Conservation (phyloP, 1,140 invertebrate species). For the Bombus pyrosoma region DNA sequence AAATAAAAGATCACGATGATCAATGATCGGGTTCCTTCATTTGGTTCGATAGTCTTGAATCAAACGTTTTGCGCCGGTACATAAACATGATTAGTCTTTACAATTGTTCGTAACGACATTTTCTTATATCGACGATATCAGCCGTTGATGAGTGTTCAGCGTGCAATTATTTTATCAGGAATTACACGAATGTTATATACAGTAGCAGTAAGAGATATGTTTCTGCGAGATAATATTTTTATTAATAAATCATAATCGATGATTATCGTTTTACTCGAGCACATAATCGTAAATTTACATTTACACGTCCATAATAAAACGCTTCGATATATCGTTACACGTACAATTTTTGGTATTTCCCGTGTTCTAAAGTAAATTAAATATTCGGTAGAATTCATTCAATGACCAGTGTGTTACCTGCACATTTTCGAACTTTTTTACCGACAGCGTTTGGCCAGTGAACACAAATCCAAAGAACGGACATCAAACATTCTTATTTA, state of each 20-base stretch:
- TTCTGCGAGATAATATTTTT: neutral
- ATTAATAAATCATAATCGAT: neutral
- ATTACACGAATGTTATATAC: no score
- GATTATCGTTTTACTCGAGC: neutral
- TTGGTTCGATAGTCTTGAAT: neutral
- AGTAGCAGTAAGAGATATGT: neutral
- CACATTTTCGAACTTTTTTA: neutral
- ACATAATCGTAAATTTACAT: neutral
- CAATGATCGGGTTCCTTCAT: neutral
- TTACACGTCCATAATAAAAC: neutral
- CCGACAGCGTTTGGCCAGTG: neutral
- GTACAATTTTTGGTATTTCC: no score
- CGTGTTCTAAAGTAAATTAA: no score
- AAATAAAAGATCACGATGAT: slow-evolving; percentile 15
- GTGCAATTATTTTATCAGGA: neutral
- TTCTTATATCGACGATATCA: neutral
- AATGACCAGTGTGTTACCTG: no score
- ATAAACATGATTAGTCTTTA: slow-evolving; percentile 1
- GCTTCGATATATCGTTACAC: neutral
- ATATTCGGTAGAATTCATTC: neutral
- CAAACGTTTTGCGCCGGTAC: neutral
- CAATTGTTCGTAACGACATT: slow-evolving; percentile 16
- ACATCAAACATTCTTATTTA: neutral
- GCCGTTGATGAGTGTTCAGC: neutral
- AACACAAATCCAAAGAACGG: no score